Evolutionary conservation across 2,797 vertebrate genomes (phyloP).

Genomic region (Pseudomugil gertrudae): DNA sequence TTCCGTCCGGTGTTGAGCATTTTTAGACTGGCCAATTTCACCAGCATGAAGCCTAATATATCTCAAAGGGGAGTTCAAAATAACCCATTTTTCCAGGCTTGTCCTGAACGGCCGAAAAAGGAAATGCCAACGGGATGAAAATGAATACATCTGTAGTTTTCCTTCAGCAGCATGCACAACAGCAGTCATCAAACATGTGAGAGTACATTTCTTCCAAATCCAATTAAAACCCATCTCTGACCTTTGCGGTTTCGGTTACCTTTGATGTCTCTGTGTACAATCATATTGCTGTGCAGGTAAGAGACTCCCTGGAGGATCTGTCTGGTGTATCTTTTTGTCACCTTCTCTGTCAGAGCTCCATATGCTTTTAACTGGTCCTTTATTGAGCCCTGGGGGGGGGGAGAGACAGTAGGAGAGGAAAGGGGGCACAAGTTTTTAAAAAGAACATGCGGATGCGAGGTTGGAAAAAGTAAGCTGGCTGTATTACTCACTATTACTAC

Average conservation of each 20-base stretch:
- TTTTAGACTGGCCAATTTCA: slow-evolving; percentile 67
- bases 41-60: slow-evolving; percentile 58
- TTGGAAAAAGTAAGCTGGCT: slow-evolving; percentile 10
- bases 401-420: not conserved
- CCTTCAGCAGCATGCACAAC: slow-evolving; percentile 7
- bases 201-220: slow-evolving; percentile 26
- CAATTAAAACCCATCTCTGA: slow-evolving; percentile 41
- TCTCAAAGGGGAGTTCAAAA: slow-evolving; percentile 59
- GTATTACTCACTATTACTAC: not conserved
- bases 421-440: slow-evolving; percentile 2
- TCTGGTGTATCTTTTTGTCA: slow-evolving; percentile 90
- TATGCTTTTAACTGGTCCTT: slow-evolving; percentile 91
- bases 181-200: slow-evolving; percentile 9
- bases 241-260: slow-evolving; percentile 73
- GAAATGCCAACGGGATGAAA: slow-evolving; percentile 40
- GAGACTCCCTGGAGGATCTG: slow-evolving; percentile 93
- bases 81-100: slow-evolving; percentile 55
- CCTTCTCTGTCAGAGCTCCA: slow-evolving; percentile 91
- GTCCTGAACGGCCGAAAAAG: slow-evolving; percentile 44
- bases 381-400: slow-evolving; percentile 83
- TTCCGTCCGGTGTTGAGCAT: slow-evolving; percentile 65
- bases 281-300: slow-evolving; percentile 95
- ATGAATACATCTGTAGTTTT: slow-evolving; percentile 35
- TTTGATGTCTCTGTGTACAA: slow-evolving; percentile 95
- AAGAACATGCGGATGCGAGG: slow-evolving; percentile 5